Base-by-base conservation (phyloP, 1,140 invertebrate species). In the Idris sp. region DNA sequence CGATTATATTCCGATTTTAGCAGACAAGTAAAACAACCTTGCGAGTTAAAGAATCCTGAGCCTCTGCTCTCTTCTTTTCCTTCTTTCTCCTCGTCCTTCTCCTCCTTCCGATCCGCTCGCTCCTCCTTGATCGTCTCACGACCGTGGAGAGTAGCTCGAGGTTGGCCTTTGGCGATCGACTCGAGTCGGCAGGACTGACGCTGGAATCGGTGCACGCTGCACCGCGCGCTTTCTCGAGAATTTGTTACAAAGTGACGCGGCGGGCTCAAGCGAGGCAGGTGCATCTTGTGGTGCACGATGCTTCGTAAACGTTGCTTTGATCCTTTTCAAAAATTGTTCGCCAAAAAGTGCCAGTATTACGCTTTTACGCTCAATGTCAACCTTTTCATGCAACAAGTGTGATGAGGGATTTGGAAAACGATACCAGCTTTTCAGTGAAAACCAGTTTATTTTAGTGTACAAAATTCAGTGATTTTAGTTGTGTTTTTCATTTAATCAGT, bases 231-330 rank as follows among this genome's bases (percentile, higher is more conserved):
- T 76, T 72, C 74, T 65, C 61, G 69, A 64, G 72, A 74, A 74
- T 65, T 72, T 68, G 64, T 77, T 77, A 72, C 74, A 74, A 75
- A 79, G 77, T 74, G 78, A 77, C 69, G 69, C 75, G 65, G 62
- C 61, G 54, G 46, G 53, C 64, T 78, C 76, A 65, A 35, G 77
- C 74, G 74, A 78, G 76, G 78, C 79, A 82, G 80, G 81, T 84
- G 82, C 78, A 73, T 53, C 62, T 35, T 49, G 56, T 7, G 26
- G 10, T 14, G 38, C 43, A 54, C 56, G 40, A 44, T 59, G 46
- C 58, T 49, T 33, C 40, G 56, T 48, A 30, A 4, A 30, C 28
- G 28, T 30, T 9, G 4, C 9, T 9, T 4, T 9, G 4, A 5
- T 5, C 9, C 28, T n/a, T n/a, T n/a, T n/a, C n/a, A n/a, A n/a